Conservation (phyloP, 1,140 invertebrate genomes). For the Zaprionus vittiger region DNA sequence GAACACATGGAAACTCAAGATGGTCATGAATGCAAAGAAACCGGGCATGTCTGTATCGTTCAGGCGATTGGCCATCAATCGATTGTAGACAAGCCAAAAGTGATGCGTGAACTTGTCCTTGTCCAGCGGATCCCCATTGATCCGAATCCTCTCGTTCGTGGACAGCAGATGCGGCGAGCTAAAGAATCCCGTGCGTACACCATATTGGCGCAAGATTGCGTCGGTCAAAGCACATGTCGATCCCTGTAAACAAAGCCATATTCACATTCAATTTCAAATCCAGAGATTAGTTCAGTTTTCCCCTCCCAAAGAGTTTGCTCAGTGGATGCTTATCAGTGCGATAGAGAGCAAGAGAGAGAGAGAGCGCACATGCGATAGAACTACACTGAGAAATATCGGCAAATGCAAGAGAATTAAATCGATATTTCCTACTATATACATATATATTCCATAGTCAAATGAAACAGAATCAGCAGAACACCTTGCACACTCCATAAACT, state of each 20-base stretch:
- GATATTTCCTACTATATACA: too few relatives aligned
- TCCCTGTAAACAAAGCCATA: constrained; percentile 85
- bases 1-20: constrained; percentile 96
- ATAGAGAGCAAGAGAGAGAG: not conserved
- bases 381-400: not conserved
- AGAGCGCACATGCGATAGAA: not conserved
- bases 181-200: constrained; percentile 96
- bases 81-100: constrained; percentile 93
- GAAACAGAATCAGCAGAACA: not conserved
- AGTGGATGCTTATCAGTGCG: not conserved
- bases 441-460: too few relatives aligned
- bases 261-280: too few relatives aligned
- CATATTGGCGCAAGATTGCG: constrained; percentile 93
- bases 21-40: constrained; percentile 97
- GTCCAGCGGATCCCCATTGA: constrained; percentile 92
- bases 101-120: constrained; percentile 90
- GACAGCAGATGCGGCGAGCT: constrained; percentile 97
- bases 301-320: not conserved
- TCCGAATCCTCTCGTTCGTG: constrained; percentile 95
- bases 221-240: constrained; percentile 98
- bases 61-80: constrained; percentile 86
- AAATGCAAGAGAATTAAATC: too few relatives aligned
- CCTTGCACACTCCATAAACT: not conserved
- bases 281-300: not conserved
- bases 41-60: constrained; percentile 92